These are phyloP conservation scores for Anadara kagoshimensis DNA, from an alignment of 1,140 invertebrate genomes.

Conservation along the genomic window DNA sequence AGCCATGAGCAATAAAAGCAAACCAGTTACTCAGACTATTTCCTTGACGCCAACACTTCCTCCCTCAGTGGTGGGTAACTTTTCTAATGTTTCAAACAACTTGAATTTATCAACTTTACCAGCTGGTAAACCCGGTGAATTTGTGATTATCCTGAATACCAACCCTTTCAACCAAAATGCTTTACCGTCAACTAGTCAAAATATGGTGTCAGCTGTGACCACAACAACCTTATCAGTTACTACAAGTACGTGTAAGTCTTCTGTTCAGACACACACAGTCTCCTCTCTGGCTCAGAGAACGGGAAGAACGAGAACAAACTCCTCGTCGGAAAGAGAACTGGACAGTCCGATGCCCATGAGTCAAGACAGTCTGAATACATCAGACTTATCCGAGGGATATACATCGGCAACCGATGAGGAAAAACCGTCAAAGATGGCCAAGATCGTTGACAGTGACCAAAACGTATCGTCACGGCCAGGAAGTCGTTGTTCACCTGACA, in stretches of 20 bases:
- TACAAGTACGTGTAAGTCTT: too few relatives aligned
- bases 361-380: background rate
- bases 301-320: constrained; percentile 21
- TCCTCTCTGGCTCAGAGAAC: background rate
- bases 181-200: background rate
- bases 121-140: too few relatives aligned
- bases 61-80: constrained; percentile 21
- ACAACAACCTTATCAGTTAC: background rate
- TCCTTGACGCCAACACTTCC: background rate
- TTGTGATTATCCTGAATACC: too few relatives aligned
- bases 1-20: constrained; percentile 11
- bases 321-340: constrained; percentile 23
- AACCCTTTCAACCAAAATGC: background rate
- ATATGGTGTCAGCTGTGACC: background rate
- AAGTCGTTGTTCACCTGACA: constrained; percentile 33
- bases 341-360: too few relatives aligned
- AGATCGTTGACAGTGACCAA: constrained; percentile 37
- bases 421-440: constrained; percentile 37
- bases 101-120: too few relatives aligned
- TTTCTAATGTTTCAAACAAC: too few relatives aligned
- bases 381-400: background rate
- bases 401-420: background rate
- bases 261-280: too few relatives aligned
- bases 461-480: constrained; percentile 36
- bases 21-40: background rate